Evolutionary conservation across 2,797 vertebrate genomes (phyloP).

Genomic region (Hyperoplus lanceolatus): DNA sequence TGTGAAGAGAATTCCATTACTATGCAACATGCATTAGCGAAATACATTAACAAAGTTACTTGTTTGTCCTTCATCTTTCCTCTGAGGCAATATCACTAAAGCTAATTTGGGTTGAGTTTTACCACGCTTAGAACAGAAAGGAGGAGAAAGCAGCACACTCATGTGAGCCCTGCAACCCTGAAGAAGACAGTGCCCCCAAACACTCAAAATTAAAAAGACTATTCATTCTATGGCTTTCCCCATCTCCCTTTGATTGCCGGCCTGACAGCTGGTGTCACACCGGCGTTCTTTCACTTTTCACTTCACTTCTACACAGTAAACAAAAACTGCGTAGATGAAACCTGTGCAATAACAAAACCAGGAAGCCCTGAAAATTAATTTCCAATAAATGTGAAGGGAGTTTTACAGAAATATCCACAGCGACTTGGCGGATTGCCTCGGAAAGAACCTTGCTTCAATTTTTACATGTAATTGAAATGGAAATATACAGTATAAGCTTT

Average conservation of each 20-base stretch:
- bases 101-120: neutral
- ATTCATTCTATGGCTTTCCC: neutral
- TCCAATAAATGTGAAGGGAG: neutral
- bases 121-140: neutral
- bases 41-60: neutral
- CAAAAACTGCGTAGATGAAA: neutral
- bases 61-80: neutral
- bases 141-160: neutral
- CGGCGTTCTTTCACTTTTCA: neutral
- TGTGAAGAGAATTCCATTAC: neutral
- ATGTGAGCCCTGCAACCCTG: neutral
- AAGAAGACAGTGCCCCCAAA: neutral
- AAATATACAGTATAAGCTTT: neutral
- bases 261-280: neutral
- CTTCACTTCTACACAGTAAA: neutral
- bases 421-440: neutral
- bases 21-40: too few species aligned
- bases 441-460: neutral
- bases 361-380: slow-evolving; percentile 15
- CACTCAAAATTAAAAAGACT: neutral
- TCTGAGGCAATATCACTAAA: neutral
- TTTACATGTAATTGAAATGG: slow-evolving; percentile 39
- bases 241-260: neutral
- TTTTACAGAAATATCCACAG: neutral
- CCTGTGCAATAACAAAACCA: slow-evolving; percentile 11